phyloP scores from a whole-genome alignment of 2,797 vertebrate genomes.

The Pachyuromys duprasi region DNA sequence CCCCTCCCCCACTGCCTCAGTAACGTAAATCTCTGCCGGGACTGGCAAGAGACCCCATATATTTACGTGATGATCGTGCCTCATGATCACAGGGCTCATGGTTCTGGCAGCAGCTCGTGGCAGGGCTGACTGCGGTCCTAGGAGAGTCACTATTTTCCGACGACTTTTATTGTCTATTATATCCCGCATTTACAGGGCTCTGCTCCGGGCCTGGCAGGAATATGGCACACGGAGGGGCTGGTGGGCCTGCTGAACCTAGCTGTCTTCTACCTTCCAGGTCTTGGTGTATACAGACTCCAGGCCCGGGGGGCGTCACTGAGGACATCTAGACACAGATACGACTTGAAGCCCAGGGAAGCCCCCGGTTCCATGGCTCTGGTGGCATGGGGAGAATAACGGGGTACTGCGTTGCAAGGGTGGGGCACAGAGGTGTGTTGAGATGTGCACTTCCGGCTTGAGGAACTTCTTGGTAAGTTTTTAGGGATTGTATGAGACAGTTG shows the following conservation, averaged over 20 bases:
- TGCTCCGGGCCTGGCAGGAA: conserved; percentile 85
- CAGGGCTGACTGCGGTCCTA: conserved; percentile 78
- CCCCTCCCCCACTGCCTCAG: conserved; percentile 40
- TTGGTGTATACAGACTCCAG: conserved; percentile 72
- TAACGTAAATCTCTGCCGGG: conserved; percentile 85
- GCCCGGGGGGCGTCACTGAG: background rate
- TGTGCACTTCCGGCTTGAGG: background rate
- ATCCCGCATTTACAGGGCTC: conserved; percentile 84
- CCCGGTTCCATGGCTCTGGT: background rate
- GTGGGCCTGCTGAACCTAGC: conserved; percentile 82
- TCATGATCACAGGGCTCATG: conserved; percentile 79
- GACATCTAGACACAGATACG: background rate
- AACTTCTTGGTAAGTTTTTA: background rate
- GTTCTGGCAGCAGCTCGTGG: conserved; percentile 64
- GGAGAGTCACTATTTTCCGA: conserved; percentile 86
- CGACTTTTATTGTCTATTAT: conserved; percentile 89
- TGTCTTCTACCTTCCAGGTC: conserved; percentile 79
- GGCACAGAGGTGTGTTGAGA: background rate
- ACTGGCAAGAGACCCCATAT: conserved; percentile 78
- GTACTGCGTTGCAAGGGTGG: background rate
- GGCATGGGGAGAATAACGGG: too few species aligned
- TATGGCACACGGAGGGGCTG: conserved; percentile 81
- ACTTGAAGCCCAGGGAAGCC: background rate
- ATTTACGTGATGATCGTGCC: conserved; percentile 84
- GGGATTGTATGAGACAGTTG: background rate